A percentile compares a stretch with the other conserved stretches of the same genome.
Evolutionary conservation across 2,113 vertebrate genomes (phyloP).

Genomic region (Ceyx melanurus): DNA sequence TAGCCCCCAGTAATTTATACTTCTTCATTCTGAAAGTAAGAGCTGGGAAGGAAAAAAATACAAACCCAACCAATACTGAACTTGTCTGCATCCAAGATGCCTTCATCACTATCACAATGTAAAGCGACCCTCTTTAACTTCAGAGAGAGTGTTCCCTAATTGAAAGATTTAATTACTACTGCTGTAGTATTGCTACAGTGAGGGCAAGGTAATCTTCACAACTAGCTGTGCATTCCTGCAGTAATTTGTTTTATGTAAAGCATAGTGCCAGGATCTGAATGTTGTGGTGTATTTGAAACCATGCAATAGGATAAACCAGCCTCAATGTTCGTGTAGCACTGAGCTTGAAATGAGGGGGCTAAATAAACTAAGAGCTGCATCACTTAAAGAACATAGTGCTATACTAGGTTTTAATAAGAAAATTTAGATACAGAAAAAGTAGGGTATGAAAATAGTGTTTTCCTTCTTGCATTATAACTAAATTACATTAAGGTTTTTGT

Average conservation of each 20-base stretch:
- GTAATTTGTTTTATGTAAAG: conserved; percentile 63
- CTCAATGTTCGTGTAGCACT: conserved; percentile 81
- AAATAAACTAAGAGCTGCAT: conserved; percentile 83
- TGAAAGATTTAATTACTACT: conserved; percentile 19
- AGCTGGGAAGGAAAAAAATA: neutral
- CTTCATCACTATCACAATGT: conserved; percentile 20
- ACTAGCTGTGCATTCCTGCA: conserved; percentile 43
- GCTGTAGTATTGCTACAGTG: conserved; percentile 27
- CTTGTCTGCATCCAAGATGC: conserved; percentile 33
- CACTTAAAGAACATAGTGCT: conserved; percentile 88
- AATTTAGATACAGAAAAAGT: conserved; percentile 91
- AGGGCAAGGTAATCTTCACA: conserved; percentile 54
- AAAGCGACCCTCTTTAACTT: conserved; percentile 32
- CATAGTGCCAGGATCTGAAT: conserved; percentile 67
- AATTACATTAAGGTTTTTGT: conserved; percentile 84
- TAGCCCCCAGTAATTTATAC: conserved; percentile 30
- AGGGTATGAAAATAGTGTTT: conserved; percentile 96
- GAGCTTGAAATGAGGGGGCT: conserved; percentile 81
- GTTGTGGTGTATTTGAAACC: conserved; percentile 77
- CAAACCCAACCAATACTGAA: neutral
- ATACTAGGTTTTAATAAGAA: conserved; percentile 91
- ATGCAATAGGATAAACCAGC: conserved; percentile 85
- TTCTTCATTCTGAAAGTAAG: conserved; percentile 38
- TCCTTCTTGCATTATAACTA: conserved; percentile 83
- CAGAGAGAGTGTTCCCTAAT: conserved; percentile 6